phyloP scores from a whole-genome alignment of 2,797 vertebrate genomes.

The Gymnodraco acuticeps region DNA sequence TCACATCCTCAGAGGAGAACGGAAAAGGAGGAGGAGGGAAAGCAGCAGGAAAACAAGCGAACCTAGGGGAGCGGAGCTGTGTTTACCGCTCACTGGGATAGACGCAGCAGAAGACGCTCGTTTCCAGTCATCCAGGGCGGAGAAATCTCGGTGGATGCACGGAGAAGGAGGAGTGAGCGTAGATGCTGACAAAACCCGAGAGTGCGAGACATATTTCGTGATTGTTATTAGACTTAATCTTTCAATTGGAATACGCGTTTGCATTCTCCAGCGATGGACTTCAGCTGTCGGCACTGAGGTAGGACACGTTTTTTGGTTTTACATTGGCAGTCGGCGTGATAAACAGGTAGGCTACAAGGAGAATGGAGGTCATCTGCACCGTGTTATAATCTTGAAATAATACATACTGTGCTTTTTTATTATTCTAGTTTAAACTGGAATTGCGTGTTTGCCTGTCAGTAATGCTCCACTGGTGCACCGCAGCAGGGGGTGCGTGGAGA shows the following conservation, averaged over 20 bases:
- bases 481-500: slow-evolving; percentile 44
- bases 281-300: slow-evolving; percentile 65
- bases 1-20: slow-evolving; percentile 60
- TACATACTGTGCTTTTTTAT: neutral
- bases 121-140: slow-evolving; percentile 17
- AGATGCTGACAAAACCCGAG: slow-evolving; percentile 35
- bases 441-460: slow-evolving; percentile 38
- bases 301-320: slow-evolving; percentile 34
- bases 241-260: slow-evolving; percentile 47
- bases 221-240: slow-evolving; percentile 3
- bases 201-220: slow-evolving; percentile 19
- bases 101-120: slow-evolving; percentile 32
- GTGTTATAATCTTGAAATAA: neutral
- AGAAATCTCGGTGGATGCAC: slow-evolving; percentile 45
- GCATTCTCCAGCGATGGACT: slow-evolving; percentile 63
- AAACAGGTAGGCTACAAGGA: neutral
- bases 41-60: slow-evolving; percentile 45
- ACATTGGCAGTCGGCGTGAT: neutral
- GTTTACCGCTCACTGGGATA: slow-evolving; percentile 42
- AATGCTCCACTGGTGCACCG: slow-evolving; percentile 28
- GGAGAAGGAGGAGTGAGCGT: slow-evolving; percentile 24
- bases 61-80: slow-evolving; percentile 24
- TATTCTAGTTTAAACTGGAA: neutral
- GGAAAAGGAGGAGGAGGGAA: slow-evolving; percentile 39
- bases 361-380: neutral